phyloP scores from a whole-genome alignment of 1,140 invertebrate genomes.

The Latrodectus geometricus region DNA sequence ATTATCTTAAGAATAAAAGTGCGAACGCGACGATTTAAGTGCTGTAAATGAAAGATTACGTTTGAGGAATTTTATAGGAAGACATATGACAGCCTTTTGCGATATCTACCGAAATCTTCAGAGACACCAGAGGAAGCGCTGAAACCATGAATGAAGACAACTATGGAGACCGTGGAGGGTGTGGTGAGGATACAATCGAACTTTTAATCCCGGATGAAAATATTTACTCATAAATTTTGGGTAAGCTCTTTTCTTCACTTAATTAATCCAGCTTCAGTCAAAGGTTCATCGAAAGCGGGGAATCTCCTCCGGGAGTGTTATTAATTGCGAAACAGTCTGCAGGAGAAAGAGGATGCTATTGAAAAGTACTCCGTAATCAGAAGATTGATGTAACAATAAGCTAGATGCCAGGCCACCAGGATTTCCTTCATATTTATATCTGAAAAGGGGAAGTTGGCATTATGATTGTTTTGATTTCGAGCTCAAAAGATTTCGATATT shows the following conservation, averaged over 20 bases:
- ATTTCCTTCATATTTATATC: conserved; percentile 15
- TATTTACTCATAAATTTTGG: conserved; percentile 53
- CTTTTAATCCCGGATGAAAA: conserved; percentile 53
- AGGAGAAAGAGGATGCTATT: neutral
- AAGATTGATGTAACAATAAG: conserved; percentile 40
- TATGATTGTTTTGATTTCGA: neutral
- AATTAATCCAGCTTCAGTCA: conserved; percentile 34
- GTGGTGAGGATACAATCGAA: neutral
- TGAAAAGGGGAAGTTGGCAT: neutral
- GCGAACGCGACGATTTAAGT: too few species aligned
- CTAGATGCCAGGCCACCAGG: conserved; percentile 12
- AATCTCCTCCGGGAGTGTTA: conserved; percentile 9
- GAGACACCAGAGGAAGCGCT: neutral
- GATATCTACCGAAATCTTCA: neutral
- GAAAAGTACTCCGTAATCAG: conserved; percentile 18
- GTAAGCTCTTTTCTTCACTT: conserved; percentile 29
- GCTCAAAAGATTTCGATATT: neutral
- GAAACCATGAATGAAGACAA: neutral
- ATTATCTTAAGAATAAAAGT: too few species aligned
- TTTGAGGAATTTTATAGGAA: too few species aligned
- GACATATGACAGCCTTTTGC: neutral
- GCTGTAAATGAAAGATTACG: too few species aligned
- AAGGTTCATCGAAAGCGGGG: neutral
- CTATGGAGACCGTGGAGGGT: neutral
- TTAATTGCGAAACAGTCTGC: conserved; percentile 15